Percentiles rank a stretch among this genome's conserved stretches.
Evolutionary conservation across 2,888 invertebrate genomes (phyloP).

Genomic region (Lycia hirtaria): DNA sequence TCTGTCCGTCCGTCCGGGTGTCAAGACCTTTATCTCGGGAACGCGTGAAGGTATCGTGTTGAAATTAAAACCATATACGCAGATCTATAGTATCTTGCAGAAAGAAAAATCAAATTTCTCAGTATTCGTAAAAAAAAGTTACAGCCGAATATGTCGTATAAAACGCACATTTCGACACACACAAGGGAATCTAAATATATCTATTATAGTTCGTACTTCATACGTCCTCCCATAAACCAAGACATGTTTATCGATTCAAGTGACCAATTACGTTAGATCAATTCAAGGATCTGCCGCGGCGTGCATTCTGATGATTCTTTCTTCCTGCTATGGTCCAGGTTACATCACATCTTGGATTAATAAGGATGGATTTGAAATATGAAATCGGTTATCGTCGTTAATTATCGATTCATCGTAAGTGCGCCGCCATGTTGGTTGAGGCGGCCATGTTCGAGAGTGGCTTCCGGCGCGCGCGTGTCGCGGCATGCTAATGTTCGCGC

Average conservation of each 20-base stretch:
- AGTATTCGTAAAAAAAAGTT: too few relatives aligned
- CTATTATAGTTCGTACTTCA: too few relatives aligned
- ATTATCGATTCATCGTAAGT: slow-evolving; percentile 82
- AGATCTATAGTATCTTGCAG: too few relatives aligned
- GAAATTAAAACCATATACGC: too few relatives aligned
- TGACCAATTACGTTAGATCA: slow-evolving; percentile 60
- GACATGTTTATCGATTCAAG: slow-evolving; percentile 63
- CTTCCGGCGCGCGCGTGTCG: slow-evolving; percentile 81
- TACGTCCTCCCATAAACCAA: slow-evolving; percentile 68
- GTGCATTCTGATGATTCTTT: slow-evolving; percentile 63
- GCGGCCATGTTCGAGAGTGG: slow-evolving; percentile 77
- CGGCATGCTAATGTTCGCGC: slow-evolving; percentile 80
- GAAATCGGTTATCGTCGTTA: slow-evolving; percentile 79
- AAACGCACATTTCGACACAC: too few relatives aligned
- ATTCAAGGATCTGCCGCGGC: slow-evolving; percentile 68
- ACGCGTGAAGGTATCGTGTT: too few relatives aligned
- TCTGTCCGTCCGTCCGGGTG: too few relatives aligned
- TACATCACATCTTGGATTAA: slow-evolving; percentile 75
- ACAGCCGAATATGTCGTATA: too few relatives aligned
- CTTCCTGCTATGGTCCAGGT: slow-evolving; percentile 67
- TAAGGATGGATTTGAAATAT: slow-evolving; percentile 78
- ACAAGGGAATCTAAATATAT: too few relatives aligned
- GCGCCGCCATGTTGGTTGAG: slow-evolving; percentile 79
- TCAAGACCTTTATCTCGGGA: too few relatives aligned
- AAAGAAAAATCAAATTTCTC: too few relatives aligned